phyloP scores from a whole-genome alignment of 2,888 invertebrate genomes.

The Chrysopilus asiliformis region DNA sequence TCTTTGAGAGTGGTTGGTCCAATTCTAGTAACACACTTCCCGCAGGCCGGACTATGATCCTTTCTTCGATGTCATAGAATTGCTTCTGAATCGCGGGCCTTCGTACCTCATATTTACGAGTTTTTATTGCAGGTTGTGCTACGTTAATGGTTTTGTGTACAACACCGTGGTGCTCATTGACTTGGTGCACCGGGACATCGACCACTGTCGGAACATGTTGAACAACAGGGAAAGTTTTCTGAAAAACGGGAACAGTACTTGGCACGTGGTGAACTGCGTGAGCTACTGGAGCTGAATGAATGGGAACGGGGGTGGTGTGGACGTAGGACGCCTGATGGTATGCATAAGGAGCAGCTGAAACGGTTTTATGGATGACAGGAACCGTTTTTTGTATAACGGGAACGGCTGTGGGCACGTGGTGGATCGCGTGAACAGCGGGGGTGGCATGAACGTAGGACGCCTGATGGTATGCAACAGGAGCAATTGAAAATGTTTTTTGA shows the following conservation, averaged over 20 bases:
- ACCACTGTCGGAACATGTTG: conserved; percentile 36
- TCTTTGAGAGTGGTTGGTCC: conserved; percentile 44
- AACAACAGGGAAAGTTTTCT: no score
- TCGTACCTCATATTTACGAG: conserved; percentile 43
- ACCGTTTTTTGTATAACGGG: background rate
- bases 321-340: background rate
- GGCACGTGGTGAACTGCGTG: conserved; percentile 3
- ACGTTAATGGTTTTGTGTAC: conserved; percentile 44
- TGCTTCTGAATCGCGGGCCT: conserved; percentile 49
- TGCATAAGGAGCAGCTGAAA: background rate
- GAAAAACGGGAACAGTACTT: conserved; percentile 3
- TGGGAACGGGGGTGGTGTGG: background rate
- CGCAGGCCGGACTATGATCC: conserved; percentile 44
- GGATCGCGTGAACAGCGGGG: no score
- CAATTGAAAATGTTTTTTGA: no score
- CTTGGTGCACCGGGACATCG: conserved; percentile 38
- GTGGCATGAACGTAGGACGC: no score
- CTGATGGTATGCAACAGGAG: no score
- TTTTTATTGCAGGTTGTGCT: conserved; percentile 43
- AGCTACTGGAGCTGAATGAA: background rate
- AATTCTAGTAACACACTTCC: conserved; percentile 47
- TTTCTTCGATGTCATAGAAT: conserved; percentile 49
- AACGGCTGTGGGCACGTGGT: no score
- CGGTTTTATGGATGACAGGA: background rate
- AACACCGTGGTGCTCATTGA: conserved; percentile 38